Evolutionary conservation across 2,888 invertebrate genomes (phyloP).

Genomic region (Ectemnius cavifrons): DNA sequence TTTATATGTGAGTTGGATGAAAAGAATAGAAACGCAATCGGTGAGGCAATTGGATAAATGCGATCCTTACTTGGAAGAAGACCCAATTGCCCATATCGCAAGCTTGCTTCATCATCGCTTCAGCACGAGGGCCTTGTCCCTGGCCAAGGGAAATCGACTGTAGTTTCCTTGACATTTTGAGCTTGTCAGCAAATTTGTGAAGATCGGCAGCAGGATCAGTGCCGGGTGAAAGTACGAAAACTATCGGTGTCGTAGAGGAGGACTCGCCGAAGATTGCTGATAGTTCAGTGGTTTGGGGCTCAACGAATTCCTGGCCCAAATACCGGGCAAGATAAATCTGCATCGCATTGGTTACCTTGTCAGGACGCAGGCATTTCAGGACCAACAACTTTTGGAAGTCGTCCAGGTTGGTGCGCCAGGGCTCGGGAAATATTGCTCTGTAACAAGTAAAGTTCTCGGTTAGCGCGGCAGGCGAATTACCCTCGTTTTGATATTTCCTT

Average conservation of each 20-base stretch:
- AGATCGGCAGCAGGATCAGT: constrained; percentile 92
- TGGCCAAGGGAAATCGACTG: constrained; percentile 93
- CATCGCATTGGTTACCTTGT: constrained; percentile 90
- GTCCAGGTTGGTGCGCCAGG: constrained; percentile 82
- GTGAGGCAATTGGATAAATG: too few species aligned
- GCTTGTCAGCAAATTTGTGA: constrained; percentile 90
- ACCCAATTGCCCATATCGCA: constrained; percentile 91
- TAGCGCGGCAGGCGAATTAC: constrained; percentile 45
- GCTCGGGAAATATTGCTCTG: constrained; percentile 83
- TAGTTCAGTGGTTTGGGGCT: constrained; percentile 92
- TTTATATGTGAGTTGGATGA: too few species aligned
- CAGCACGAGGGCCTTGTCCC: constrained; percentile 92
- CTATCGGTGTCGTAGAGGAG: constrained; percentile 86
- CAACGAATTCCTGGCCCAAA: constrained; percentile 89
- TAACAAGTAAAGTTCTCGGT: neutral
- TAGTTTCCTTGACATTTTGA: constrained; percentile 87
- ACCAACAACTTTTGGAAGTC: constrained; percentile 88
- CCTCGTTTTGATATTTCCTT: neutral
- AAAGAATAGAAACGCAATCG: too few species aligned
- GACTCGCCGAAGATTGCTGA: constrained; percentile 90
- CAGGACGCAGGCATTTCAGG: constrained; percentile 89
- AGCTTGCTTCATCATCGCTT: constrained; percentile 86
- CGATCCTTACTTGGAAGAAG: constrained; percentile 84
- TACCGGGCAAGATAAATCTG: constrained; percentile 85
- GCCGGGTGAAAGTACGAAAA: constrained; percentile 94